Percentiles rank a stretch among this genome's conserved stretches.
phyloP scores from a whole-genome alignment of 2,113 vertebrate genomes.

The Prolemur simus region DNA sequence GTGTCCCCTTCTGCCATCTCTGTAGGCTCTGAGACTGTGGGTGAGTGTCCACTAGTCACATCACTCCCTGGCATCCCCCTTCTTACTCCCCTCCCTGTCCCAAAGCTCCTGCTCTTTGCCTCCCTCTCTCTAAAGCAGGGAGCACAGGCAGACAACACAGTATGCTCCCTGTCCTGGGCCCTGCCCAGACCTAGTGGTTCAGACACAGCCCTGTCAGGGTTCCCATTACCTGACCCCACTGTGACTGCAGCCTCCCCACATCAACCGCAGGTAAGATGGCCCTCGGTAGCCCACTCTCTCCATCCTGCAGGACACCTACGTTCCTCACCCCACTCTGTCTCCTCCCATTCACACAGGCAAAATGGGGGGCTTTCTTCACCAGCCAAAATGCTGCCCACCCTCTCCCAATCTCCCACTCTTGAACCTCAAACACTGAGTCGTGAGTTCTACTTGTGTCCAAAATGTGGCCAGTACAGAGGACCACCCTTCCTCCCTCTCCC shows the following conservation, averaged over 20 bases:
- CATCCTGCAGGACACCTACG: too few relatives aligned
- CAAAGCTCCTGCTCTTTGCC: neutral
- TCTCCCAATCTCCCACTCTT: neutral
- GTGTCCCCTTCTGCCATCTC: slow-evolving; percentile 23
- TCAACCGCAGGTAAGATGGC: neutral
- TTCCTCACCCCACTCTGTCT: neutral
- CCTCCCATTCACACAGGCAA: neutral
- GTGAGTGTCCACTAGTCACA: neutral
- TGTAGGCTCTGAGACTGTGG: slow-evolving; percentile 52
- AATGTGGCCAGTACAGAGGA: neutral
- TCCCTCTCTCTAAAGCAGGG: neutral
- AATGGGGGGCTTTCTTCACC: neutral
- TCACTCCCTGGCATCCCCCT: neutral
- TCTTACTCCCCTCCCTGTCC: neutral
- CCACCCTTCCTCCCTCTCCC: neutral
- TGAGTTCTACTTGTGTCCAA: neutral
- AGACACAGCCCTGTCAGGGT: neutral
- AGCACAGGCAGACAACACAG: neutral
- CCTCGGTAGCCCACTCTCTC: neutral
- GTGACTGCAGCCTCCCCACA: neutral
- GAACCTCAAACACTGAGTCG: neutral
- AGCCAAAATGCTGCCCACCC: neutral
- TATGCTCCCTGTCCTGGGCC: neutral
- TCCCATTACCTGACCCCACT: neutral
- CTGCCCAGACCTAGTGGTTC: neutral